Evolutionary conservation across 2,888 invertebrate genomes (phyloP), one percentile per base, ranked within the genome.

Genomic region (Panopea generosa): DNA sequence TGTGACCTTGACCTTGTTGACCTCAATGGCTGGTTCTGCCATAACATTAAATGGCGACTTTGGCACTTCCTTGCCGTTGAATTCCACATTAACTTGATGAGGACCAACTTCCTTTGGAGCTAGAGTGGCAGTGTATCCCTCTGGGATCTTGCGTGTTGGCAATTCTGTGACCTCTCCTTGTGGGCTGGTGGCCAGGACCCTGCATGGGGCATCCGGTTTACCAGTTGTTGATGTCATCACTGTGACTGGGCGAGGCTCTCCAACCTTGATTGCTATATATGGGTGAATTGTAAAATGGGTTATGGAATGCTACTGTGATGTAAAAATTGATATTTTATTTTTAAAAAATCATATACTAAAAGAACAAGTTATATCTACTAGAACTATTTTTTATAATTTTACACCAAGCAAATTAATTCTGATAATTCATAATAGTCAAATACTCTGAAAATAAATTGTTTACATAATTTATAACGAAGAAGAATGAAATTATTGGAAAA

Each of bases 91-190:
- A 68, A 93, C 90, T 53, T 85, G 84, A 77, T 93, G 92, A 6
- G 90, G 91, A 9, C 93, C 94, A 20, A 87, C 89, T 60, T 92
- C 90, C 26, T 85, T 77, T 11, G 92, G 90, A 26, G 89, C 87
- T 84, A 93, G 92, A 40, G 88, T 87, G 56, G 92, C 91, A 9
- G 83, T 86, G 78, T 88, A 90, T 33, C 97, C 97, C 88, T 96
- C 96, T 75, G 95, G 95, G 0, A 96, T 96, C n/a, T 96, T 96
- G 87, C 96, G 95, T 20, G 96, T 95, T 87, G 96, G 96, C 1
- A 96, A 96, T 90, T 96, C 95, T 45, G 96, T 94, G 65, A 95
- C 89, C 74, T 90, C 83, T 16, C 91, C 91, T 59, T 81, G 84
- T 1, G 92, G 92, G 26, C 87, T 87, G 22, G 77, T 86, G 20